Conservation (phyloP, 2,888 invertebrate species). For the Parasteatoda lunata region DNA sequence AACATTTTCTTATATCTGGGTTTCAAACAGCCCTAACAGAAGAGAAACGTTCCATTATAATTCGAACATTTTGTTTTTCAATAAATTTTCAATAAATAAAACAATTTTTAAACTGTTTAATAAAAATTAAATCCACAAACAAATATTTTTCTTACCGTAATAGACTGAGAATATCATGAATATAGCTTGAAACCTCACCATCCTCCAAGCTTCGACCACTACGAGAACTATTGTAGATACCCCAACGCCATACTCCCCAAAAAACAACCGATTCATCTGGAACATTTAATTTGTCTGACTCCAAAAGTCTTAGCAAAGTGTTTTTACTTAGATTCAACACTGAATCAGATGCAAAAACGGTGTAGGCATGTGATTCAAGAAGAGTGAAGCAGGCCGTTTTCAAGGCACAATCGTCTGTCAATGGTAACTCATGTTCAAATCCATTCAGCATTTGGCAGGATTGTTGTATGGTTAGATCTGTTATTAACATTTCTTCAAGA, state of each 20-base stretch:
- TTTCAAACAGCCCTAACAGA: too few species aligned
- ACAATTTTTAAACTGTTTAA: too few species aligned
- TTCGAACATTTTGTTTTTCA: too few species aligned
- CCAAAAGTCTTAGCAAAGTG: background rate
- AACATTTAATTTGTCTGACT: conserved; percentile 28
- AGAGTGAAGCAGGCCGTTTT: conserved; percentile 14
- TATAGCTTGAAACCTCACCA: background rate
- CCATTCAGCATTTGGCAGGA: conserved; percentile 21
- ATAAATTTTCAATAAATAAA: too few species aligned
- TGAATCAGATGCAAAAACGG: conserved; percentile 27
- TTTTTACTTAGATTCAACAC: conserved; percentile 11
- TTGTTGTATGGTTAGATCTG: conserved; percentile 14
- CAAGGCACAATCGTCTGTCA: conserved; percentile 3
- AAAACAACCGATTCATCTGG: conserved; percentile 43
- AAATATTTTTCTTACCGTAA: conserved; percentile 24
- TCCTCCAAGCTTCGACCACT: conserved; percentile 10
- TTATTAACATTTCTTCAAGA: conserved; percentile 5
- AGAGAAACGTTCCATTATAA: too few species aligned
- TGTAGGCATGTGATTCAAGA: conserved; percentile 20
- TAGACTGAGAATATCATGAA: conserved; percentile 19
- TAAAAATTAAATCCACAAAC: too few species aligned
- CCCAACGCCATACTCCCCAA: conserved; percentile 57
- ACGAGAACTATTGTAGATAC: background rate
- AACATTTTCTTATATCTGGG: too few species aligned
- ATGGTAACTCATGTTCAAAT: conserved; percentile 5